These are phyloP conservation scores for Lathamus discolor DNA, from an alignment of 2,113 vertebrate species.

Conservation along the genomic window DNA sequence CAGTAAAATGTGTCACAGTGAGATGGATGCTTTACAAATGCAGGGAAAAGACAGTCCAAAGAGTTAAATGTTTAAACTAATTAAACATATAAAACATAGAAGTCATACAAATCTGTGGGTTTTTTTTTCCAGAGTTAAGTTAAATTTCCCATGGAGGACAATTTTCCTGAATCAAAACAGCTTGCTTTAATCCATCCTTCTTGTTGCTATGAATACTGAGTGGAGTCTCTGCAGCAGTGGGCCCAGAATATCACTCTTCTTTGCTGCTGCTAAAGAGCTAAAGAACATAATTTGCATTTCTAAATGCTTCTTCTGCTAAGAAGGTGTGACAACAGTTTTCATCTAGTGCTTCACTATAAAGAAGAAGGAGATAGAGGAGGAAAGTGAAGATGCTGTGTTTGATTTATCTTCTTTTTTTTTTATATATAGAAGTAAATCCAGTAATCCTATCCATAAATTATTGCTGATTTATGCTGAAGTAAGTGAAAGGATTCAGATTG, in stretches of 20 bases:
- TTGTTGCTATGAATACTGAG: neutral
- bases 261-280: neutral
- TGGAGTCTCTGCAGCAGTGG: neutral
- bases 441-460: neutral
- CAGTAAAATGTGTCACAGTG: neutral
- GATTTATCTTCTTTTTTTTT: neutral
- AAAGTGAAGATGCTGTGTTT: neutral
- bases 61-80: neutral
- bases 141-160: neutral
- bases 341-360: neutral
- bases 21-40: neutral
- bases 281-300: neutral
- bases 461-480: neutral
- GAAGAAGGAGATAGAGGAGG: neutral
- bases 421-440: neutral
- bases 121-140: neutral
- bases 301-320: neutral
- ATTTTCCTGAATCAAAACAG: neutral
- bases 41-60: neutral
- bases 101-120: neutral
- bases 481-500: neutral
- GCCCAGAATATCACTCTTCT: neutral
- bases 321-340: neutral
- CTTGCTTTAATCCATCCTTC: neutral
- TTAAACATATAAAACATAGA: neutral